Conservation (phyloP, 2,888 invertebrate genomes). For the Timema podura region DNA sequence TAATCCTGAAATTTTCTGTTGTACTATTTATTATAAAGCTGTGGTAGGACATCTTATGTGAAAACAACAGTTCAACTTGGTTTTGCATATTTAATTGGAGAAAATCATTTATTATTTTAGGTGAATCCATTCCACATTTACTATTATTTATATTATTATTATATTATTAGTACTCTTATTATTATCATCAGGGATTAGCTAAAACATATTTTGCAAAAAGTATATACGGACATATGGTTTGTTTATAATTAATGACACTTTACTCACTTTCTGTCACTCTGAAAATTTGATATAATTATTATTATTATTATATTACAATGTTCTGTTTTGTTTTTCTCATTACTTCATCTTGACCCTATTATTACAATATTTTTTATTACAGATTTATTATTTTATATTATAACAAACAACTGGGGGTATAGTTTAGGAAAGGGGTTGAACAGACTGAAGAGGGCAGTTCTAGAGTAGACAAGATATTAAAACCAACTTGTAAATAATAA, state of each 20-base stretch:
- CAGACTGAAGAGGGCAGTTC: constrained; percentile 15
- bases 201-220: too few relatives aligned
- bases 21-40: too few relatives aligned
- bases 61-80: too few relatives aligned
- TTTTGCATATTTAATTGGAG: not conserved
- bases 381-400: constrained; percentile 28
- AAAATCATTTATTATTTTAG: not conserved
- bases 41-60: too few relatives aligned
- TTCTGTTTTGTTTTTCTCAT: constrained; percentile 24
- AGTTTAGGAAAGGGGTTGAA: constrained; percentile 10
- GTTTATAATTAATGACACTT: constrained; percentile 27
- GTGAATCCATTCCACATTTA: constrained; percentile 5
- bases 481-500: constrained; percentile 8
- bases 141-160: too few relatives aligned
- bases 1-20: too few relatives aligned
- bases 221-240: constrained; percentile 15
- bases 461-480: constrained; percentile 13
- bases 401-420: constrained; percentile 26
- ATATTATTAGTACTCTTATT: too few relatives aligned
- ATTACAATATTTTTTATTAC: constrained; percentile 29
- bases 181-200: too few relatives aligned
- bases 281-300: constrained; percentile 31
- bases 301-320: constrained; percentile 30
- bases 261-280: constrained; percentile 28
- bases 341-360: constrained; percentile 30